These are phyloP conservation scores for Patella depressa DNA, from an alignment of 2,888 invertebrate species.

Conservation along the genomic window DNA sequence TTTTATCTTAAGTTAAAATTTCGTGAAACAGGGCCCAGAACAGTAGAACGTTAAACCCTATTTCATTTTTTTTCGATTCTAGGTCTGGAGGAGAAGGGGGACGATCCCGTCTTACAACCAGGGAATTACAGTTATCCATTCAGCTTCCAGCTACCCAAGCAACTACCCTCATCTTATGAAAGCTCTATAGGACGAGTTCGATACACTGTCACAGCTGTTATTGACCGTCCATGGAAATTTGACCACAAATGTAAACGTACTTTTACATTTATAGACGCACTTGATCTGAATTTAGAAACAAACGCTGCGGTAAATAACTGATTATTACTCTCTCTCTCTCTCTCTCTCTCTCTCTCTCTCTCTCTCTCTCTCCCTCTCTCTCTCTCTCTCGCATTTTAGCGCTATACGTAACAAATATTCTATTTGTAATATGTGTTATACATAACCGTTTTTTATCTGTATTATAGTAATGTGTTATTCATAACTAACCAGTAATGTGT, in stretches of 20 bases:
- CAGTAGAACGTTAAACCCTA: no score
- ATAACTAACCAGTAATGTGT: no score
- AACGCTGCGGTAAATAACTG: conserved; percentile 43
- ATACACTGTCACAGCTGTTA: conserved; percentile 82
- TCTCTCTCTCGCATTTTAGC: no score
- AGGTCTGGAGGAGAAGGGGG: conserved; percentile 15
- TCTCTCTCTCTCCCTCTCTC: no score
- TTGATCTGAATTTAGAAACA: conserved; percentile 80
- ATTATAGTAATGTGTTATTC: background rate
- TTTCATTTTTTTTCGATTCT: no score
- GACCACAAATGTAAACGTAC: conserved; percentile 86
- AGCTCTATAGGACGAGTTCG: conserved; percentile 77
- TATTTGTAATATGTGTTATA: no score
- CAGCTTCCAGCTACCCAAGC: conserved; percentile 79
- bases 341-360: no score
- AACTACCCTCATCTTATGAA: conserved; percentile 55
- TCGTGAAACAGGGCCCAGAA: no score
- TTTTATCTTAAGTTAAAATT: no score
- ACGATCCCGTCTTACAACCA: conserved; percentile 74
- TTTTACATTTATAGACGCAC: conserved; percentile 84
- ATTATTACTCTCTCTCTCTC: no score
- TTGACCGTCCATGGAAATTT: conserved; percentile 87
- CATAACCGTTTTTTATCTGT: background rate
- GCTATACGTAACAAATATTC: no score
- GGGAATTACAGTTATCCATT: conserved; percentile 86